Percentiles rank a stretch among this genome's conserved stretches.
phyloP scores from a whole-genome alignment of 2,888 invertebrate genomes.

The Ptychoptera albimana region DNA sequence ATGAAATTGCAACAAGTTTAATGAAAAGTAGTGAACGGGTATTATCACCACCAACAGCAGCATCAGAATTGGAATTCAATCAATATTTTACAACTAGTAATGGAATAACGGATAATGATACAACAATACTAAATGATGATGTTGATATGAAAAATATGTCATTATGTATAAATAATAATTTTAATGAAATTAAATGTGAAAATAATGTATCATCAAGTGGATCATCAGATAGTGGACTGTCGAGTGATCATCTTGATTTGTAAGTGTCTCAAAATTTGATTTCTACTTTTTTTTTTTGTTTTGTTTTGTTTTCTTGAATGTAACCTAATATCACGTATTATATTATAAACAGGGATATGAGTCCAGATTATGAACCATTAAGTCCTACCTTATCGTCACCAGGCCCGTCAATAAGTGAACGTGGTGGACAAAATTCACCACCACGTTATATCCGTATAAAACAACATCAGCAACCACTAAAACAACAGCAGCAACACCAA shows the following conservation, averaged over 20 bases:
- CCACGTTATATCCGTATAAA: not conserved
- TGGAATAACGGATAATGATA: not conserved
- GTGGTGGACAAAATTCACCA: constrained; percentile 11
- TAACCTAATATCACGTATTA: not conserved
- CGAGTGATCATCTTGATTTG: constrained; percentile 43
- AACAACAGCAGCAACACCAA: not conserved
- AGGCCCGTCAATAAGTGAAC: constrained; percentile 13
- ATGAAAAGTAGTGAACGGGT: not conserved
- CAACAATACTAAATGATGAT: not conserved
- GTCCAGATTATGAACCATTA: constrained; percentile 15
- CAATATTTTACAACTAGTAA: not conserved
- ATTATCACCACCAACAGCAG: too few relatives aligned
- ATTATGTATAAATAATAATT: too few relatives aligned
- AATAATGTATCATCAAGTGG: constrained; percentile 12
- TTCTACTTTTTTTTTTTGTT: not conserved
- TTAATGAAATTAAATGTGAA: too few relatives aligned
- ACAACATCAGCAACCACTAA: not conserved
- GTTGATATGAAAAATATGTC: not conserved
- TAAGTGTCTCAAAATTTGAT: constrained; percentile 22
- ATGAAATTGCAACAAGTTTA: not conserved
- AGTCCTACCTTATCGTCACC: constrained; percentile 14
- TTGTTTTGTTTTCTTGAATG: too few relatives aligned
- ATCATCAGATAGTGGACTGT: constrained; percentile 52
- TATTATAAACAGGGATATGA: constrained; percentile 13
- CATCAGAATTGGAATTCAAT: not conserved